Percentiles rank a stretch among this genome's conserved stretches.
phyloP scores from a whole-genome alignment of 2,113 vertebrate genomes.

The Corythaeola cristata region DNA sequence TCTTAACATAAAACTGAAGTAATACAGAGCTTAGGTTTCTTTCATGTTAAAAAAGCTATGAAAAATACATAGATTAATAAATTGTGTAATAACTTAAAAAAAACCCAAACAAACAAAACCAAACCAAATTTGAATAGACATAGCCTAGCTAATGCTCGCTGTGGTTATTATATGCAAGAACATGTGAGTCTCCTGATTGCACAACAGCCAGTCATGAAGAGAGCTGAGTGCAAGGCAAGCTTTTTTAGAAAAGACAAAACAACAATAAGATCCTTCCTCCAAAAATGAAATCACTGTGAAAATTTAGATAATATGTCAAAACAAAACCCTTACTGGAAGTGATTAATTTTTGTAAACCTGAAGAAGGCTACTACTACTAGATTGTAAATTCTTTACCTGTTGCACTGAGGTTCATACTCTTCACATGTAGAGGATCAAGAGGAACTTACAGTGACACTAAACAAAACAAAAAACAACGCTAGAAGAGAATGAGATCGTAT shows the following conservation, averaged over 20 bases:
- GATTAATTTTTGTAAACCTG: background rate
- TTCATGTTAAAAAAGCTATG: background rate
- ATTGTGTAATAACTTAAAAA: background rate
- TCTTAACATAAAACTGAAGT: background rate
- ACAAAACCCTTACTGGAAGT: background rate
- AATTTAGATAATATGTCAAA: background rate
- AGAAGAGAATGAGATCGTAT: background rate
- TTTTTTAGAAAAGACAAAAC: background rate
- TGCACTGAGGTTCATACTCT: background rate
- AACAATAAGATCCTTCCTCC: background rate
- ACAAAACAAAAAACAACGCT: background rate
- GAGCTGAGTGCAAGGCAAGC: background rate
- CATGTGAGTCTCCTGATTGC: background rate
- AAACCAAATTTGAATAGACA: background rate
- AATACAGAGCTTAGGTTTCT: background rate
- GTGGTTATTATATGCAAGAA: background rate
- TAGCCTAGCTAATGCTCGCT: background rate
- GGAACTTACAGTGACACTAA: background rate
- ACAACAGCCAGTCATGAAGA: background rate
- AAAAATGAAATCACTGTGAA: background rate
- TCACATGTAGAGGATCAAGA: background rate
- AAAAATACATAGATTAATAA: background rate
- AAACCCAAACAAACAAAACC: too few relatives aligned
- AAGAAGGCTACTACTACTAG: background rate
- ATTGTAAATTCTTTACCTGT: background rate